phyloP scores from a whole-genome alignment of 2,113 vertebrate genomes.

The Crotalus viridis region DNA sequence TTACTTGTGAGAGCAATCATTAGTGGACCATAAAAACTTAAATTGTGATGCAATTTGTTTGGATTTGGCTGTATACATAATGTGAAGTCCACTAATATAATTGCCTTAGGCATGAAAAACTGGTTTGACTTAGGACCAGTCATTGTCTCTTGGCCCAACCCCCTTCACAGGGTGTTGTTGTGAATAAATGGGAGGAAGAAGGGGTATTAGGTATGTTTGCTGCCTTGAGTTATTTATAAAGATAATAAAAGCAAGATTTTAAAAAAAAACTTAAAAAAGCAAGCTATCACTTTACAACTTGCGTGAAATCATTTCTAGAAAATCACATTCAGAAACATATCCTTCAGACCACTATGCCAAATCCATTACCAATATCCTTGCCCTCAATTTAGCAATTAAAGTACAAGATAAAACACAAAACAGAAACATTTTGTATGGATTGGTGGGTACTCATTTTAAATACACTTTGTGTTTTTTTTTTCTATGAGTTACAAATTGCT shows the following conservation, averaged over 20 bases:
- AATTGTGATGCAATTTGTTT: background rate
- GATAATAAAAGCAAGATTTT: background rate
- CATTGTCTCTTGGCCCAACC: background rate
- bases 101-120: background rate
- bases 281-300: background rate
- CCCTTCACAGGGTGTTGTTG: background rate
- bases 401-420: slow-evolving; percentile 40
- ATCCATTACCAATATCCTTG: background rate
- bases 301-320: background rate
- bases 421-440: slow-evolving; percentile 24
- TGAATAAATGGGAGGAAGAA: background rate
- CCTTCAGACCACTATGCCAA: background rate
- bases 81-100: background rate
- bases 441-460: slow-evolving; percentile 15
- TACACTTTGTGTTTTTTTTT: background rate
- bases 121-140: background rate
- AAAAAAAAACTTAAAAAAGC: background rate
- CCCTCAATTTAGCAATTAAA: background rate
- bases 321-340: background rate
- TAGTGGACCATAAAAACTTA: background rate
- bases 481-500: slow-evolving; percentile 15
- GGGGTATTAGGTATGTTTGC: background rate
- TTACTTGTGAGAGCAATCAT: background rate
- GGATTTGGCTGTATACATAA: background rate
- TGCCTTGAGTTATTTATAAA: background rate